phyloP scores from a whole-genome alignment of 2,113 vertebrate genomes.

The Cyprinodon variegatus region DNA sequence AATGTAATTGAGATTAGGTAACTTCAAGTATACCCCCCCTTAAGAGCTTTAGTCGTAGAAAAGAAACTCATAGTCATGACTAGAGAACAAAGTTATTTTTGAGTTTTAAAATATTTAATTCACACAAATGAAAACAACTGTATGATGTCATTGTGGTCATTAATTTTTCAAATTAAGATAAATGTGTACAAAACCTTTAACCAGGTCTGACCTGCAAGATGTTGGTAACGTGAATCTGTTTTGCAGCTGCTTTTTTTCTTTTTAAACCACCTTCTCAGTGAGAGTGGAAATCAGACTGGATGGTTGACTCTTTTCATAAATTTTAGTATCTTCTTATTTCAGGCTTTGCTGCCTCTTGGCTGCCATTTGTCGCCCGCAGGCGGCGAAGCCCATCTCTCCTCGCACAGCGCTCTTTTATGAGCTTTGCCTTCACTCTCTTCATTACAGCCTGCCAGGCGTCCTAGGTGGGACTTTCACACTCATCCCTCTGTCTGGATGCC shows the following conservation, averaged over 20 bases:
- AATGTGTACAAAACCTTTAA: neutral
- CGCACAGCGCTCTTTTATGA: slow-evolving; percentile 61
- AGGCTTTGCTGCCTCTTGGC: slow-evolving; percentile 72
- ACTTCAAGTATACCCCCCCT: too few species aligned
- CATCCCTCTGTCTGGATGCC: slow-evolving; percentile 52
- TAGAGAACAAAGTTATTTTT: neutral
- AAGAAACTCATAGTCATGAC: neutral
- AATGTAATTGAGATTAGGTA: too few species aligned
- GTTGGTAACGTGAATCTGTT: neutral
- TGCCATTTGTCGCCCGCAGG: slow-evolving; percentile 71
- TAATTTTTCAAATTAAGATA: neutral
- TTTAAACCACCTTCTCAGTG: slow-evolving; percentile 39
- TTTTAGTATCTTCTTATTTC: slow-evolving; percentile 77
- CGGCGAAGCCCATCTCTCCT: slow-evolving; percentile 59
- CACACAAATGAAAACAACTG: neutral
- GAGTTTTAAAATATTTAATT: neutral
- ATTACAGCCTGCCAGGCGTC: slow-evolving; percentile 48
- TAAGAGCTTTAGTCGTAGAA: neutral
- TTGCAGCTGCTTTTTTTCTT: neutral
- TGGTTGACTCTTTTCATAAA: slow-evolving; percentile 75
- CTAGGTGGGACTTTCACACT: slow-evolving; percentile 61
- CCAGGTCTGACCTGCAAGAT: slow-evolving; percentile 1
- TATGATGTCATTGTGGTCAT: neutral
- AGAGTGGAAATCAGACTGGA: slow-evolving; percentile 65
- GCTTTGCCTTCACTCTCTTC: slow-evolving; percentile 54